These are phyloP conservation scores for Trichonephila clavata DNA, from an alignment of 1,140 invertebrate species.

Conservation along the genomic window DNA sequence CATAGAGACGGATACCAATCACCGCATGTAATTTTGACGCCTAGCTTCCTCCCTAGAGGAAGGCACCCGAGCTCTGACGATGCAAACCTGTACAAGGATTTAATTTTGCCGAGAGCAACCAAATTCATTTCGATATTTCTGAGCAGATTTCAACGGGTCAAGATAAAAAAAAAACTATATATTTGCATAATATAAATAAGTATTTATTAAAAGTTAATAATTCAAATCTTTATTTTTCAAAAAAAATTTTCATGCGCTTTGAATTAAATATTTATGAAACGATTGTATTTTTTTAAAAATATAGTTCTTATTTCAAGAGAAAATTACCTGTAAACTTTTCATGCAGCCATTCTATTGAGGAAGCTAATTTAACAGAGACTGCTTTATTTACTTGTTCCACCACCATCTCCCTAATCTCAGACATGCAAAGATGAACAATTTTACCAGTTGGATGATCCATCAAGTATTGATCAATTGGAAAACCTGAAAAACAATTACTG, in stretches of 20 bases:
- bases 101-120: too few species aligned
- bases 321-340: constrained; percentile 87
- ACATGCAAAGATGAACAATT: constrained; percentile 59
- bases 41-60: too few species aligned
- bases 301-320: neutral
- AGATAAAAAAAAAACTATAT: too few species aligned
- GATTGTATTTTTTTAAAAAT: too few species aligned
- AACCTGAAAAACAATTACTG: constrained; percentile 12
- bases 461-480: constrained; percentile 29
- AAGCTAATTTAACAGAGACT: constrained; percentile 89
- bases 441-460: constrained; percentile 30
- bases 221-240: neutral
- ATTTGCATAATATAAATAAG: too few species aligned
- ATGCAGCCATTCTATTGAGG: constrained; percentile 90
- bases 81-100: too few species aligned
- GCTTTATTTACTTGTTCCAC: constrained; percentile 80
- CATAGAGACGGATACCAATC: too few species aligned
- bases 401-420: constrained; percentile 73
- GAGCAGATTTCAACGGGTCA: too few species aligned
- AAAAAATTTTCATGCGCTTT: neutral
- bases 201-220: neutral
- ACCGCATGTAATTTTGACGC: too few species aligned
- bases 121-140: too few species aligned
- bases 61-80: too few species aligned
- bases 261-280: too few species aligned